Conservation (phyloP, 1,140 invertebrate species). For the Microplitis demolitor region DNA sequence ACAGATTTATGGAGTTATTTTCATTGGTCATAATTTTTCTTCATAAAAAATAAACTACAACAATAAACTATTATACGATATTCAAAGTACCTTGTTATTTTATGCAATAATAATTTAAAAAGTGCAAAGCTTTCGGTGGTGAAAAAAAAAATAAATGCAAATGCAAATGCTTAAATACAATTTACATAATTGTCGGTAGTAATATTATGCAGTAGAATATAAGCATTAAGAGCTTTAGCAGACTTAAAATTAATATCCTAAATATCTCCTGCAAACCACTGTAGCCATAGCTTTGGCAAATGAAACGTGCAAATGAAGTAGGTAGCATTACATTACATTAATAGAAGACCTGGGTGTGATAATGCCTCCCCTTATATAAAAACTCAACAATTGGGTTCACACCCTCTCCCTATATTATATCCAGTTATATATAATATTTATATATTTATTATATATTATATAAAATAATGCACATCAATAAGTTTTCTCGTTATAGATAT, state of each 20-base stretch:
- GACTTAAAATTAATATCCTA: neutral
- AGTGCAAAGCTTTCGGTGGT: neutral
- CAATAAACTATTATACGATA: no score
- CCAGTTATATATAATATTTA: no score
- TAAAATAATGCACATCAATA: no score
- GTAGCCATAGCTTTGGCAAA: neutral
- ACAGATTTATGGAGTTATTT: no score
- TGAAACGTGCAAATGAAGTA: slow-evolving; percentile 7
- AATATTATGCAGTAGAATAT: neutral
- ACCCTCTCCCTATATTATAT: neutral
- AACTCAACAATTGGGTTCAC: neutral
- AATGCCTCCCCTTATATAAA: neutral
- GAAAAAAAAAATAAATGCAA: no score
- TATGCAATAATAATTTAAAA: no score
- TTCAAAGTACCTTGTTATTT: no score
- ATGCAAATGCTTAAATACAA: neutral
- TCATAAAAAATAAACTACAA: no score
- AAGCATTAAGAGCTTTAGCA: neutral
- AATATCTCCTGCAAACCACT: neutral
- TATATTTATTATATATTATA: no score
- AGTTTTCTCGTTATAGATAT: no score
- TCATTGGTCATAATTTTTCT: no score
- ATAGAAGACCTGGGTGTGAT: slow-evolving; percentile 6
- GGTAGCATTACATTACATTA: neutral
- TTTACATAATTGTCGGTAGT: neutral